These are phyloP conservation scores for Heliconius congener DNA, from an alignment of 1,140 invertebrate genomes.

Conservation along the genomic window DNA sequence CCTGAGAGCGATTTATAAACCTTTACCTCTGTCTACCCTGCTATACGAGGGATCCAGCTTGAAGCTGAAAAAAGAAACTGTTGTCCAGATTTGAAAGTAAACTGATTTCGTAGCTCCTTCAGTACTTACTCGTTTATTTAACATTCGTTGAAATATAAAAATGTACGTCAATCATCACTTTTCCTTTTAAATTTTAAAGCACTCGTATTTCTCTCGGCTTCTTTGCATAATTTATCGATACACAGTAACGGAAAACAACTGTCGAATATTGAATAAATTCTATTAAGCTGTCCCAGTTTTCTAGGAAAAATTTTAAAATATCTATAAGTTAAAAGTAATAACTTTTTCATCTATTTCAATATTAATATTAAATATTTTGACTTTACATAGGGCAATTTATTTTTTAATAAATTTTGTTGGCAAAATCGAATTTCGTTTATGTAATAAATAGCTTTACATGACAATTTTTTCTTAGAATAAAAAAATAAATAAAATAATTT, in stretches of 20 bases:
- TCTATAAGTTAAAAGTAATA: background rate
- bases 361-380: too few species aligned
- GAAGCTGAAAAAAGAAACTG: too few species aligned
- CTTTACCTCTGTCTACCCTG: too few species aligned
- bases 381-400: too few species aligned
- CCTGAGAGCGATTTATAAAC: too few species aligned
- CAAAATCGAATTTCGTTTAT: too few species aligned
- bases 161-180: background rate
- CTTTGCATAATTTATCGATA: slow-evolving; percentile 9
- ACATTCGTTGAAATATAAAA: background rate
- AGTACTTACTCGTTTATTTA: background rate
- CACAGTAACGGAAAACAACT: background rate
- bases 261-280: slow-evolving; percentile 3
- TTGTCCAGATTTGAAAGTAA: too few species aligned
- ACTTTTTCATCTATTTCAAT: too few species aligned
- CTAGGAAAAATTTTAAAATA: background rate
- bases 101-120: background rate
- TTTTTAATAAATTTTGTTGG: too few species aligned
- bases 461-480: background rate
- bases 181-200: background rate
- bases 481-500: background rate
- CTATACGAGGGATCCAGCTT: too few species aligned
- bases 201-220: background rate
- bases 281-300: background rate
- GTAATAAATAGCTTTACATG: too few species aligned